A percentile compares a stretch with the other conserved stretches of the same genome.
Evolutionary conservation across 1,140 invertebrate species (phyloP).

Genomic region (Planococcus citri): DNA sequence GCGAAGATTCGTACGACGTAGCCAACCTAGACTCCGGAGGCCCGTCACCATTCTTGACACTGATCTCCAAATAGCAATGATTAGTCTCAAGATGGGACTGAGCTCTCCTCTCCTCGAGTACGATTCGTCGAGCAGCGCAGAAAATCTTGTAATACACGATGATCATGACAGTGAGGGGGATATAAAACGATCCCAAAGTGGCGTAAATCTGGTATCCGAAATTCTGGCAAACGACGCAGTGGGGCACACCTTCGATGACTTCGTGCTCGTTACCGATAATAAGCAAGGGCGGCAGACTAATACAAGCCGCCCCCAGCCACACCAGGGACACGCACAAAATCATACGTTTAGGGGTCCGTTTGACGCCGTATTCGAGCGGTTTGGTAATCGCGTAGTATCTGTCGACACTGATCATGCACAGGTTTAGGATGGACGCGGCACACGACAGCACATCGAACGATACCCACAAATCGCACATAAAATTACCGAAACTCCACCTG

Average conservation of each 20-base stretch:
- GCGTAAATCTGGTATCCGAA: constrained; percentile 76
- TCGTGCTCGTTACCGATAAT: constrained; percentile 75
- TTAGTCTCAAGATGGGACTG: constrained; percentile 66
- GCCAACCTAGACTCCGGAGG: constrained; percentile 46
- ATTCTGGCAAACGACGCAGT: constrained; percentile 72
- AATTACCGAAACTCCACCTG: constrained; percentile 68
- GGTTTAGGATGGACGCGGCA: constrained; percentile 80
- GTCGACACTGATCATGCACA: constrained; percentile 83
- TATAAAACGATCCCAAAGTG: constrained; percentile 78
- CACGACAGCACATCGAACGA: constrained; percentile 69
- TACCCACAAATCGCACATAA: constrained; percentile 76
- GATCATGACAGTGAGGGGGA: constrained; percentile 79
- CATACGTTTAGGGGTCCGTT: constrained; percentile 71
- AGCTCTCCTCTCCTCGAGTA: constrained; percentile 70
- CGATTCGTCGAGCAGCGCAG: constrained; percentile 65
- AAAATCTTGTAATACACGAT: constrained; percentile 87
- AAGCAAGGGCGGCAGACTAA: constrained; percentile 73
- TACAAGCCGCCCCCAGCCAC: constrained; percentile 77
- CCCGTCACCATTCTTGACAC: constrained; percentile 52
- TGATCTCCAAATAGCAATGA: constrained; percentile 53
- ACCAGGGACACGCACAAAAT: constrained; percentile 72
- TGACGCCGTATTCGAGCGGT: constrained; percentile 76
- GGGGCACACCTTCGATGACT: constrained; percentile 42
- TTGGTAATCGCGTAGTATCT: constrained; percentile 83
- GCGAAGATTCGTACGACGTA: constrained; percentile 30